Evolutionary conservation across 2,113 vertebrate species (phyloP), one percentile per base, ranked within the genome.

Genomic region (Gorsachius goisagi): DNA sequence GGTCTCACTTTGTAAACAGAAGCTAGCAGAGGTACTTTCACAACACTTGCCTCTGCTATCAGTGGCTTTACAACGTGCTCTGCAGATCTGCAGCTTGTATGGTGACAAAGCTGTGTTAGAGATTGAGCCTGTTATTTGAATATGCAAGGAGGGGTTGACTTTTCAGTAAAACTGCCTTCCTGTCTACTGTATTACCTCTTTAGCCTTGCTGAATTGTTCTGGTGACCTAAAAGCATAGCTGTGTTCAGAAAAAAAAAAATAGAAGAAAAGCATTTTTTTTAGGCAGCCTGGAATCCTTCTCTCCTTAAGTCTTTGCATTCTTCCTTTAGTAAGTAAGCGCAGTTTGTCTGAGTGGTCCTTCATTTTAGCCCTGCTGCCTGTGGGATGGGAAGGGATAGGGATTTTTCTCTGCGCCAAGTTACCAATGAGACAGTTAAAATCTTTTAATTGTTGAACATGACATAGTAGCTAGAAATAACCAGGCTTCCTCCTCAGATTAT

Each of bases 1-100:
- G 94, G 94, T 96, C 94, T 94, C 95, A 44, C 93, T 85, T 97
- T 96, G 96, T 97, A 96, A 96, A 97, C 96, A 97, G 93, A 96
- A 96, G 90, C 94, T 45, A 33, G 69, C 37, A 90, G 85, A 94
- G 92, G 92, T 96, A 78, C 82, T 93, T 96, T 82, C 94, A 93
- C 92, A 95, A 89, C 79, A 69, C 49, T 96, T 94, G 91, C 62
- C 58, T 90, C 12, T 80, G n/a, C 58, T 83, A 27, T 91, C 63
- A 14, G 73, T 72, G 85, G 58, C 64, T 89, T 92, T 62, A 49
- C 14, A 3, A 26, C 1, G 5, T 55, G 67, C 67, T 64, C 56
- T 11, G 4, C 76, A 18, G 44, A 81, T 11, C 80, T 92, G 69
- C 77, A 73, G 80, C 91, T 58, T 56, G 33, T 84, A 35, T 0